These are phyloP conservation scores for Chlamydotis undulata DNA, from an alignment of 2,113 vertebrate genomes.

Conservation along the genomic window DNA sequence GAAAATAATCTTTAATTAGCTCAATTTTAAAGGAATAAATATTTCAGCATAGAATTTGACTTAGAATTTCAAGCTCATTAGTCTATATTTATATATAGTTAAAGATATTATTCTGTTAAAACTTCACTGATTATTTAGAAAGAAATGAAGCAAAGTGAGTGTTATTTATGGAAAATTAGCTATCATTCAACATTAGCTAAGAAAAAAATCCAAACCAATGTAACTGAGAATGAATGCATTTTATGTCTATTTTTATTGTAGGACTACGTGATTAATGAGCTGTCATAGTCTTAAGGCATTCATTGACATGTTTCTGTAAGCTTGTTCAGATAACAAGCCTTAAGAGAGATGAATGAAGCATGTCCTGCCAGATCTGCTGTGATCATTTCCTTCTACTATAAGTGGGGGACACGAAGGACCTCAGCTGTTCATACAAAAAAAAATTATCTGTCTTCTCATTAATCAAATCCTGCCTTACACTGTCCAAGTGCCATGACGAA, in stretches of 20 bases:
- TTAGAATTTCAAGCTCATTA: not conserved
- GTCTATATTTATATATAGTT: not conserved
- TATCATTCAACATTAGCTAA: not conserved
- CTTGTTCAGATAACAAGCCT: constrained; percentile 18
- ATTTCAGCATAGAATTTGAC: not conserved
- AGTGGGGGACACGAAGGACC: not conserved
- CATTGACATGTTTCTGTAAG: constrained; percentile 17
- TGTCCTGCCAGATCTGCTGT: constrained; percentile 21
- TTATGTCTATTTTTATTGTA: constrained; percentile 6
- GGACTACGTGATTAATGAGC: constrained; percentile 26
- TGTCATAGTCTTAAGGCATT: constrained; percentile 4
- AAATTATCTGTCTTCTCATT: not conserved
- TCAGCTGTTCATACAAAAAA: not conserved
- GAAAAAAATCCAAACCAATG: not conserved
- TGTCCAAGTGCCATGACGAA: not conserved
- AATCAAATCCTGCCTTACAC: not conserved
- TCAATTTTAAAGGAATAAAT: not conserved
- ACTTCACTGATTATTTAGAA: not conserved
- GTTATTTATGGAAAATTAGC: not conserved
- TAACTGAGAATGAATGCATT: not conserved
- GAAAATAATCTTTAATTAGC: not conserved
- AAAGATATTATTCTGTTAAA: not conserved
- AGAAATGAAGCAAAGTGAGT: not conserved
- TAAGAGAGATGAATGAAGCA: constrained; percentile 44
- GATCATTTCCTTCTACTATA: not conserved